Evolutionary conservation across 2,888 invertebrate species (phyloP).

Genomic region (Bembecia ichneumoniformis): DNA sequence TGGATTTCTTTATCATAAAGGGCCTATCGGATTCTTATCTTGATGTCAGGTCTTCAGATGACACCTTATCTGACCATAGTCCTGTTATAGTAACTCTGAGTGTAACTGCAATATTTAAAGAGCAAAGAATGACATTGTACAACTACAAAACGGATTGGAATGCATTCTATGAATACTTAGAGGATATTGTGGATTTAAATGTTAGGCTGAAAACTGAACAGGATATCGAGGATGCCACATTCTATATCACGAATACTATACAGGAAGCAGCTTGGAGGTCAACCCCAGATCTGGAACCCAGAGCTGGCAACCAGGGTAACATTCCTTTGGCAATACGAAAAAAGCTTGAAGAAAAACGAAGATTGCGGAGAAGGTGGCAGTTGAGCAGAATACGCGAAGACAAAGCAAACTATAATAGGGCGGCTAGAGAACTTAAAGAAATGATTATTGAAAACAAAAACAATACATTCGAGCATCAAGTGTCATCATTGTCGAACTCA

Average conservation of each 20-base stretch:
- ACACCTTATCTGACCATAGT: slow-evolving; percentile 7
- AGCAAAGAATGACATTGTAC: neutral
- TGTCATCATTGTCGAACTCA: neutral
- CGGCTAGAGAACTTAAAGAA: slow-evolving; percentile 1
- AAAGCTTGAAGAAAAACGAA: slow-evolving; percentile 9
- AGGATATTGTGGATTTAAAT: neutral
- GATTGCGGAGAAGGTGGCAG: slow-evolving; percentile 9
- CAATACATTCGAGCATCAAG: neutral
- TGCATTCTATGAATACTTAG: neutral
- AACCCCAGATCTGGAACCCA: neutral
- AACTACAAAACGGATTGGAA: slow-evolving; percentile 1
- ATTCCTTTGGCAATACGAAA: neutral
- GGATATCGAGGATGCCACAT: neutral
- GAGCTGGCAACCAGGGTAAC: neutral
- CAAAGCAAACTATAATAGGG: slow-evolving; percentile 3
- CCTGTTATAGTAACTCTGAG: slow-evolving; percentile 8
- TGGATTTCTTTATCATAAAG: slow-evolving; percentile 14
- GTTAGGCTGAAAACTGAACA: neutral
- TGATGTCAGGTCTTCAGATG: slow-evolving; percentile 1
- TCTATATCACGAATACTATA: slow-evolving; percentile 1
- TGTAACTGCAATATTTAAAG: neutral
- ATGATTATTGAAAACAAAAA: slow-evolving; percentile 3
- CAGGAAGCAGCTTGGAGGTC: slow-evolving; percentile 8
- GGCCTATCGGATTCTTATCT: slow-evolving; percentile 1
- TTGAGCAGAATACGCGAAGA: neutral